Percentiles rank a stretch among this genome's conserved stretches.
These are phyloP conservation scores for Fragum fragum DNA, from an alignment of 2,888 invertebrate species.

Conservation along the genomic window DNA sequence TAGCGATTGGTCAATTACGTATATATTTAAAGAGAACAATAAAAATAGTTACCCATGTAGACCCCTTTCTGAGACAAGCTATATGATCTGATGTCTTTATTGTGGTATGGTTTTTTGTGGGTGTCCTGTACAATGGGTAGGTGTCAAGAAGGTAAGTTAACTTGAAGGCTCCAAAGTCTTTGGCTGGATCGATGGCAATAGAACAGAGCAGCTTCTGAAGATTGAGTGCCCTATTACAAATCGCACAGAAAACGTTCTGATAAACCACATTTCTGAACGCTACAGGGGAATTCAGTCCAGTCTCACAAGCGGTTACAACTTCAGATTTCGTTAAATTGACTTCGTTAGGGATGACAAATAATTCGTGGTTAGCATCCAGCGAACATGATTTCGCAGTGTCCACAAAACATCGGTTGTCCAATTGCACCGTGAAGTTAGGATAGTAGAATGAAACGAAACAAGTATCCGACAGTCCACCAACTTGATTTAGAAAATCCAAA, in stretches of 20 bases:
- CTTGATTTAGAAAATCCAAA: not conserved
- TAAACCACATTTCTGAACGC: not conserved
- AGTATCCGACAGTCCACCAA: not conserved
- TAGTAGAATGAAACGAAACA: slow-evolving; percentile 5
- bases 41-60: not conserved
- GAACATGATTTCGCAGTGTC: not conserved
- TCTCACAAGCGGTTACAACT: not conserved
- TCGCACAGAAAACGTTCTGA: slow-evolving; percentile 6
- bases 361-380: not conserved
- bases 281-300: not conserved
- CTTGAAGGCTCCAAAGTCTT: not conserved
- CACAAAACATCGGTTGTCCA: not conserved
- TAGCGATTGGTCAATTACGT: too few species aligned
- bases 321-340: not conserved
- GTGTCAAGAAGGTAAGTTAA: not conserved
- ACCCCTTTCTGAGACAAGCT: not conserved
- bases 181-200: not conserved
- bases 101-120: not conserved
- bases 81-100: not conserved
- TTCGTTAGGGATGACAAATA: not conserved
- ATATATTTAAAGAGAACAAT: too few species aligned
- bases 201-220: not conserved
- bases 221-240: not conserved
- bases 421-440: not conserved
- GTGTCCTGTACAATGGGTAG: not conserved